A percentile compares a stretch with the other conserved stretches of the same genome.
Conservation (phyloP, 2,113 vertebrate species). For the Podilymbus podiceps region DNA sequence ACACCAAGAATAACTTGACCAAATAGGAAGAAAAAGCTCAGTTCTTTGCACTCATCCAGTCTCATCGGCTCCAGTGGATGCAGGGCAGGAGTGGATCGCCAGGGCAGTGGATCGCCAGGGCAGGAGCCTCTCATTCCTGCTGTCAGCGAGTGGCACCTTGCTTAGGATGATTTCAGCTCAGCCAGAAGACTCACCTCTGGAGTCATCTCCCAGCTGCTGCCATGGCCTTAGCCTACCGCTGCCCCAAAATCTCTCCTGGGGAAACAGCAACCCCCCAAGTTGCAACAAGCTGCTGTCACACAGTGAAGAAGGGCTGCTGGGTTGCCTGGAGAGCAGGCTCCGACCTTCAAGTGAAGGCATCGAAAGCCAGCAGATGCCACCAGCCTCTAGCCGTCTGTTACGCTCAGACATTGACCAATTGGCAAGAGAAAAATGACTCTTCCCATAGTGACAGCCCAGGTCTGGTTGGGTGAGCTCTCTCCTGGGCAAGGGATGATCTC, state of each 20-base stretch:
- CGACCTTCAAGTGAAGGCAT: neutral
- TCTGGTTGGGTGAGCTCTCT: neutral
- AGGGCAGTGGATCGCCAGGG: accelerated
- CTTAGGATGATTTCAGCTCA: neutral
- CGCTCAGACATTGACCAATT: neutral
- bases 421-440: neutral
- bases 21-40: conserved; percentile 13
- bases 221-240: neutral
- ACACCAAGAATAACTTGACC: conserved; percentile 31
- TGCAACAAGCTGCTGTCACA: neutral
- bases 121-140: neutral
- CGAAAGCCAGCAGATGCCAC: neutral
- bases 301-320: neutral
- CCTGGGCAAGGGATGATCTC: neutral
- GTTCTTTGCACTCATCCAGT: neutral
- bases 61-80: neutral
- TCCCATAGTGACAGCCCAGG: neutral
- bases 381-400: neutral
- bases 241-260: neutral
- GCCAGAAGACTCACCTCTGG: neutral
- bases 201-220: neutral
- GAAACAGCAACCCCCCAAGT: neutral
- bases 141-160: neutral
- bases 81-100: no score
- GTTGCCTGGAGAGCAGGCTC: neutral